phyloP scores from a whole-genome alignment of 2,888 invertebrate species.

The Rhopalosiphum nymphaeae region DNA sequence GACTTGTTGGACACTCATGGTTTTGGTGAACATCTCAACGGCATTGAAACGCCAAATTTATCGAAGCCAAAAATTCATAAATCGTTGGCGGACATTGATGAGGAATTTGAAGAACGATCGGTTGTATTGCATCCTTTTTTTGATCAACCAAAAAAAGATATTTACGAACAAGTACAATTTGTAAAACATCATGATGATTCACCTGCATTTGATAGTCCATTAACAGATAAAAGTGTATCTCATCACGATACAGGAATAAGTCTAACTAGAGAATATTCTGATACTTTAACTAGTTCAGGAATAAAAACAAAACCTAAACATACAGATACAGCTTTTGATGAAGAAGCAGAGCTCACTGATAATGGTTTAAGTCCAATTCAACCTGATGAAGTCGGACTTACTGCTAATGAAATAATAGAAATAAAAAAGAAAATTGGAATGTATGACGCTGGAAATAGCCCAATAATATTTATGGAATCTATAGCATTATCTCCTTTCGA shows the following conservation, averaged over 20 bases:
- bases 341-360: constrained; percentile 74
- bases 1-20: constrained; percentile 74
- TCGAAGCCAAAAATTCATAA: constrained; percentile 53
- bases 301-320: constrained; percentile 70
- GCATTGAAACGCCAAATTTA: constrained; percentile 71
- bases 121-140: constrained; percentile 59
- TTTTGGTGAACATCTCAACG: constrained; percentile 72
- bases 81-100: constrained; percentile 64
- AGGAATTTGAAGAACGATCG: constrained; percentile 58
- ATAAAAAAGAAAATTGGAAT: constrained; percentile 73
- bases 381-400: constrained; percentile 73
- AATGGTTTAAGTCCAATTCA: constrained; percentile 74
- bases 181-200: constrained; percentile 66
- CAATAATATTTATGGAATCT: constrained; percentile 70
- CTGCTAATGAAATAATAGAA: constrained; percentile 71
- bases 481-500: constrained; percentile 50
- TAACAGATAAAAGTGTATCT: constrained; percentile 72
- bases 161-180: constrained; percentile 40
- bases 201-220: constrained; percentile 70
- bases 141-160: constrained; percentile 48
- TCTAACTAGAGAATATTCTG: constrained; percentile 71
- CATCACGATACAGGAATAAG: constrained; percentile 75
- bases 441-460: constrained; percentile 74
- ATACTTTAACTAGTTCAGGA: constrained; percentile 70
- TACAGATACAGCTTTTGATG: constrained; percentile 72